A percentile compares a stretch with the other conserved stretches of the same genome.
Evolutionary conservation across 2,797 vertebrate species (phyloP).

Genomic region (Smutsia temminckii): DNA sequence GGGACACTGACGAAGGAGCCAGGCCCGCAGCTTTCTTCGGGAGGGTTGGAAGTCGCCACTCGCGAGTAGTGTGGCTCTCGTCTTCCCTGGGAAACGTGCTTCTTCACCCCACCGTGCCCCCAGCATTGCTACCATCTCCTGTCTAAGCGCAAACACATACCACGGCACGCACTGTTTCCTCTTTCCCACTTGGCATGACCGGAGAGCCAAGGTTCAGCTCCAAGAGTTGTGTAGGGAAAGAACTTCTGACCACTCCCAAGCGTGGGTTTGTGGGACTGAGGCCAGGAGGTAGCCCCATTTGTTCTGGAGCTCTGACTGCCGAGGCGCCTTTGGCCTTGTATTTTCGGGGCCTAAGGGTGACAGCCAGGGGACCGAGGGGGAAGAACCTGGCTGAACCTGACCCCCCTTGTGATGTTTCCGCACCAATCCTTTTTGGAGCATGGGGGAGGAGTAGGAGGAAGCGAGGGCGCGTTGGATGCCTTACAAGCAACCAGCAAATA

Average conservation of each 20-base stretch:
- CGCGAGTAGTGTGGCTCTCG: not conserved
- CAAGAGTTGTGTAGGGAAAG: not conserved
- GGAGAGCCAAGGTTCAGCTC: not conserved
- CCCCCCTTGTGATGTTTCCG: not conserved
- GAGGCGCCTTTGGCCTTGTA: not conserved
- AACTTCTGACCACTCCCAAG: not conserved
- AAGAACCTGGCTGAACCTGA: not conserved
- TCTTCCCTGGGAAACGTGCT: conserved; percentile 16
- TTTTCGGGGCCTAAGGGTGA: not conserved
- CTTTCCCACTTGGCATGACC: not conserved
- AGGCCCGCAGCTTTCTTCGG: not conserved
- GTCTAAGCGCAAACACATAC: not conserved
- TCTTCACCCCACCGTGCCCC: not conserved
- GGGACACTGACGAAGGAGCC: conserved; percentile 26
- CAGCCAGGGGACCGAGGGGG: not conserved
- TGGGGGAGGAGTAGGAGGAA: rapidly evolving
- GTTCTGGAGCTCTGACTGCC: not conserved
- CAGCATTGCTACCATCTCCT: not conserved
- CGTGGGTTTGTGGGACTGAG: not conserved
- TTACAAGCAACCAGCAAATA: not conserved
- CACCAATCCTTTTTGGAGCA: not conserved
- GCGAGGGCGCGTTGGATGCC: not conserved
- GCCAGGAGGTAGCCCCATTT: not conserved
- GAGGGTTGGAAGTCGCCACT: not conserved
- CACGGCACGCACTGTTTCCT: not conserved